Evolutionary conservation across 92 coral and sea anemone genomes (phyloP), one percentile per base, ranked within the genome.

Genomic region (Isaurus tuberculatus): DNA sequence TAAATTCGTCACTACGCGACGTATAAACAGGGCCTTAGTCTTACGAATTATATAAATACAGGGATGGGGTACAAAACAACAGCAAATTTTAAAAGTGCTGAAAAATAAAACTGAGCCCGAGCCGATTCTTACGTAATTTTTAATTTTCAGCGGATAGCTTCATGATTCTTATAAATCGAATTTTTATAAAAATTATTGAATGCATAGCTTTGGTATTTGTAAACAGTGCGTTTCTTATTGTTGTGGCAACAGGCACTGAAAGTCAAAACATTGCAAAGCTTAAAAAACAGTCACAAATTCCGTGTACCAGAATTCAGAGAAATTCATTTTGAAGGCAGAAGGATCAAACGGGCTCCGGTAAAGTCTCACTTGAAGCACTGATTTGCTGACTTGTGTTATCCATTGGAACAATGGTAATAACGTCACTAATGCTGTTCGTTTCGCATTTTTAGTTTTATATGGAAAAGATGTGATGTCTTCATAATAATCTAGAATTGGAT

Each of bases 361-460:
- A 64, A 64, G 27, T 26, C 32, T 64, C 69, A 27, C 27, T 26
- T 10, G 31, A 64, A 27, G 31, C 69, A 10, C 31, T 64, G 32
- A 16, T 64, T 4, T 17, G 32, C 19, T 25, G 27, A 64, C 17
- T 64, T 5, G 27, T 5, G 9, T 55, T 55, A 10, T n/a, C n/a
- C n/a, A n/a, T 27, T 64, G 69, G 69, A 29, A 27, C 33, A 26
- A 64, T 25, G 69, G 69, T 64, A 64, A 64, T 26, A n/a, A n/a
- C n/a, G n/a, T n/a, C 28, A 26, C 20, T 0, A 8, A 64, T 10
- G 19, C 1, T 10, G 17, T 4, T 8, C 25, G 19, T 13, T 60
- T 28, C 27, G 15, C 4, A 40, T 26, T 29, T 8, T 64, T 10
- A 8, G 27, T 10, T 8, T 36, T 3, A 36, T 36, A 13, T 23